Evolutionary conservation across 2,797 vertebrate genomes (phyloP), one percentile per base, ranked within the genome.

Genomic region (Hylomyscus alleni): DNA sequence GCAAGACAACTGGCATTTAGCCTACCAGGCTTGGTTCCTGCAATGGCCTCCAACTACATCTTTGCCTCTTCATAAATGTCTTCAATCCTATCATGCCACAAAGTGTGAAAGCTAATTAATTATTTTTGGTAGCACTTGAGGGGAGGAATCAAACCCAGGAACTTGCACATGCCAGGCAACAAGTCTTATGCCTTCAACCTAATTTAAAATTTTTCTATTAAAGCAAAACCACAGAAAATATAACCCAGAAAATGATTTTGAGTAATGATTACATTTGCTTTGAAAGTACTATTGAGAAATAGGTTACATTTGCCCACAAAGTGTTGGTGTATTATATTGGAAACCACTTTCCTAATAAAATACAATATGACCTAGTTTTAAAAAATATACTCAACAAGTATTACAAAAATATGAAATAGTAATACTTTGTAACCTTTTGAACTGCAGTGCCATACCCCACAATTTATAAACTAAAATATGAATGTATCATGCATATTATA

Each of bases 221-320:
- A 95, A 87, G 31, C 37, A 93, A 91, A 96, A 87, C 8, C 52
- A 89, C n/a, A 60, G 14, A 76, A 62, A 95, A 95, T 82, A 11
- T 60, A n/a, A 86, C 60, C 58, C 15, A 81, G 31, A 91, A 94
- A 88, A 92, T 52, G 13, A 34, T 29, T 40, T 77, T 93, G 11
- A 40, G 34, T 82, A n/a, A 94, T 87, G 85, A 77, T 83, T 34
- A 77, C 0, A 69, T 19, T 72, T n/a, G 93, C 10, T 12, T 50
- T 87, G 76, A 76, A 78, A 87, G 10, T 56, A 82, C 26, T 58
- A 58, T 67, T 65, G 19, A 60, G 22, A 50, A 81, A 29, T 24
- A 77, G 47, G n/a, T 54, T 1, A 72, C 56, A 77, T 88, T 96
- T 86, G 81, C 40, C 76, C 22, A 47, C 50, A 75, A 95, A 60